Conservation (phyloP, 1,140 invertebrate species). For the Ptiloglossa arizonensis region DNA sequence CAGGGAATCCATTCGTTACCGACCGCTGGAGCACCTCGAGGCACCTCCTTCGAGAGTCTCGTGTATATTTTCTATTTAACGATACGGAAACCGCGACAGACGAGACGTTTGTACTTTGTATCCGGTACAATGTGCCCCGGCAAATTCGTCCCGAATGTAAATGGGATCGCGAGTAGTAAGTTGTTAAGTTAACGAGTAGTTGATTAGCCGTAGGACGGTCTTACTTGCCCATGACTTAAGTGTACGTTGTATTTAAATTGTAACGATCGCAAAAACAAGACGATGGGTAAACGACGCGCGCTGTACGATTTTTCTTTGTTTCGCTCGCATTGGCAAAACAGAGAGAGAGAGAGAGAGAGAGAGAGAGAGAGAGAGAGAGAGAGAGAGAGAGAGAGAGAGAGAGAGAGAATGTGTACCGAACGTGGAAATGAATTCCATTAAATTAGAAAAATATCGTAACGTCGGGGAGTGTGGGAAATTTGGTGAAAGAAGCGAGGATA, state of each 20-base stretch:
- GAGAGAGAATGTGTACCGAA: too few species aligned
- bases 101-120: constrained; percentile 20
- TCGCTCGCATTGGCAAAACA: neutral
- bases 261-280: constrained; percentile 26
- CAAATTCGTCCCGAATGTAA: constrained; percentile 30
- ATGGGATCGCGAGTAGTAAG: constrained; percentile 63
- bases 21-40: too few species aligned
- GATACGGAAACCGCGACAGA: neutral
- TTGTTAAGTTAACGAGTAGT: constrained; percentile 73
- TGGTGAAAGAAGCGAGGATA: neutral
- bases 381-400: too few species aligned
- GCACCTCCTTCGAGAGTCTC: too few species aligned
- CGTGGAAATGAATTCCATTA: neutral
- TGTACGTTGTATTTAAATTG: constrained; percentile 69
- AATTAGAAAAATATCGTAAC: neutral
- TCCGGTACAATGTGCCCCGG: constrained; percentile 5
- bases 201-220: constrained; percentile 75
- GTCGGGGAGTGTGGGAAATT: neutral
- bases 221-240: constrained; percentile 80
- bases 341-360: too few species aligned
- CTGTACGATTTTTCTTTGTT: neutral
- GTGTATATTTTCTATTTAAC: neutral
- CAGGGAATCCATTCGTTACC: neutral
- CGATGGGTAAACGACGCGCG: neutral
- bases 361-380: too few species aligned